Percentiles rank a stretch among this genome's conserved stretches.
These are phyloP conservation scores for Pogonophryne albipinna DNA, from an alignment of 2,797 vertebrate species.

Conservation along the genomic window DNA sequence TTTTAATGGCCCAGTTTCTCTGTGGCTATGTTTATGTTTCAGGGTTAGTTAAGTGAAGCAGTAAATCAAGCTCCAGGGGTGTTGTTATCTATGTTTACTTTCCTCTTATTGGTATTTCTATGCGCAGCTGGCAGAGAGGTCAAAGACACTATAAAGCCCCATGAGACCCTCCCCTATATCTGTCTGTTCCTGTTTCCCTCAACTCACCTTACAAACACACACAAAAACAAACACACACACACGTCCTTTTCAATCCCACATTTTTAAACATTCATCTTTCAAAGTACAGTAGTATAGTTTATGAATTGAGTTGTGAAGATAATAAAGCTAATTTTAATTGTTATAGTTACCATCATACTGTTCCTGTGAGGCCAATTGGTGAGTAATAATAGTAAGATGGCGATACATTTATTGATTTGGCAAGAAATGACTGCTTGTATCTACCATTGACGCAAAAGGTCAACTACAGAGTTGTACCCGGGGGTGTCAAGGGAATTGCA, in stretches of 20 bases:
- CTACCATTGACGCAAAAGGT: slow-evolving; percentile 33
- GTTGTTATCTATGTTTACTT: slow-evolving; percentile 51
- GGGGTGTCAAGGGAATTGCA: slow-evolving; percentile 33
- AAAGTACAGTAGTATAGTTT: not conserved
- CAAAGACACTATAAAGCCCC: slow-evolving; percentile 52
- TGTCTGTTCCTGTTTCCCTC: slow-evolving; percentile 32
- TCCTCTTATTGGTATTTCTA: slow-evolving; percentile 51
- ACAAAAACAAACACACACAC: not conserved
- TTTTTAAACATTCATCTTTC: not conserved
- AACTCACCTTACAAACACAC: not conserved
- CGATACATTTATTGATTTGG: slow-evolving; percentile 51
- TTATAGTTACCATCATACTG: slow-evolving; percentile 13
- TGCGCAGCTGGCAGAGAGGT: slow-evolving; percentile 64
- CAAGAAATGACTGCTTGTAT: slow-evolving; percentile 33
- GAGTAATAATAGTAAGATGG: slow-evolving; percentile 41
- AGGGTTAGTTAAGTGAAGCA: slow-evolving; percentile 54
- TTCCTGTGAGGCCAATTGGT: slow-evolving; percentile 13
- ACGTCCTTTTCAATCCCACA: no score
- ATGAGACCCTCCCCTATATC: slow-evolving; percentile 47
- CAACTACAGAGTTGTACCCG: slow-evolving; percentile 12
- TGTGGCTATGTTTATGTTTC: slow-evolving; percentile 46
- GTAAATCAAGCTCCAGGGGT: slow-evolving; percentile 59
- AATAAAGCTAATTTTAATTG: slow-evolving; percentile 30
- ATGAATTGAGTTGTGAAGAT: not conserved
- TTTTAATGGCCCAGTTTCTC: slow-evolving; percentile 42